These are phyloP conservation scores for Epicauta chinensis DNA, from an alignment of 1,140 invertebrate species.

Conservation along the genomic window DNA sequence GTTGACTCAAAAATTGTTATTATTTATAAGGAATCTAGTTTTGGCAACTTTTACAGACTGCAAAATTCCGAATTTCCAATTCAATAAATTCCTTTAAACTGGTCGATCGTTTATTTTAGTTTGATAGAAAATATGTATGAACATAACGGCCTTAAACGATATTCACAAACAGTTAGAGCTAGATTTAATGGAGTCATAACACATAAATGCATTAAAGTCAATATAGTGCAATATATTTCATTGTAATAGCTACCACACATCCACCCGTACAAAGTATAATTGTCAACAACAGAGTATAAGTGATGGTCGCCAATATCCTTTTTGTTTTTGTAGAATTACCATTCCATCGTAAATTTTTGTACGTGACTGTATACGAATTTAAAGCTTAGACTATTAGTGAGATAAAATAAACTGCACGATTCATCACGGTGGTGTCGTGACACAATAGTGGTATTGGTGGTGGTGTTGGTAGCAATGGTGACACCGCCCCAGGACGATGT, in stretches of 20 bases:
- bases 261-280: constrained; percentile 5
- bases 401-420: constrained; percentile 12
- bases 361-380: constrained; percentile 13
- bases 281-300: no score
- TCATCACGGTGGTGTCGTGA: constrained; percentile 1
- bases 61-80: not conserved
- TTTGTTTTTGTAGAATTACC: not conserved
- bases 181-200: constrained; percentile 9
- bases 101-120: not conserved
- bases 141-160: not conserved
- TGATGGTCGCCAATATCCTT: constrained; percentile 6
- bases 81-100: not conserved
- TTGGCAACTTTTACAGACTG: not conserved
- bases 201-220: constrained; percentile 15
- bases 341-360: no score
- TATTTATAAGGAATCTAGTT: not conserved
- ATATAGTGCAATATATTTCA: constrained; percentile 3
- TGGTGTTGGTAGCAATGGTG: constrained; percentile 2
- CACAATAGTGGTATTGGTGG: constrained; percentile 8
- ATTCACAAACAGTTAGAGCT: no score
- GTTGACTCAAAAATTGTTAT: no score
- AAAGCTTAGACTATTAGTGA: constrained; percentile 1
- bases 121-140: not conserved
- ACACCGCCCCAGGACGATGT: no score
- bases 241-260: not conserved